Base-by-base conservation (phyloP, 2,797 vertebrate genomes). In the Myoxocephalus aenaeus region DNA sequence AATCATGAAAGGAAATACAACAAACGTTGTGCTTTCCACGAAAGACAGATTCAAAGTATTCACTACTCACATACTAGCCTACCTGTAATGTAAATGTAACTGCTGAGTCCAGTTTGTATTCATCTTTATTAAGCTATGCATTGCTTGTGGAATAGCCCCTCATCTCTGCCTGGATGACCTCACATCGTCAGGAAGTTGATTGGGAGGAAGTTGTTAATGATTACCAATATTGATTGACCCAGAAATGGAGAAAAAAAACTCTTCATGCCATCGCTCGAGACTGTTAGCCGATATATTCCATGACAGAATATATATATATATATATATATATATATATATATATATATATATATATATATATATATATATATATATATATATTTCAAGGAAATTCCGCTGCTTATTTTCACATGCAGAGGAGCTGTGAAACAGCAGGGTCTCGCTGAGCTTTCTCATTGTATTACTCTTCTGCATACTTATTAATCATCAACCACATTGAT, bases 221-320 rank as follows among this genome's bases (percentile, higher is more conserved):
- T 84, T 82, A 78, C 68, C 82, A 78, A 66, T 73, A 90, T 87
- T 86, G 91, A 90, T 71, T 81, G 82, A 70, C 85, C 82, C 78
- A 76, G 76, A 89, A 86, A 72, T 58, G 15, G 12, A 44, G 27
- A 27, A 44, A 27, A 27, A 44, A 27, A 63, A 75, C 36, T 44
- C 48, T 84, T 61, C 2, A 36, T 32, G 48, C 10, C 27, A 42
- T 51, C 63, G 25, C 51, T 63, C 0, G 3, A 65, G 1, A 59
- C 38, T 1, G 3, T 57, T 75, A 58, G 10, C 1, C 22, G 20
- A 53, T 59, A 63, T 7, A 22, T 61, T 76, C 67, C 20, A 62
- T 56, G 1, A 34, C 63, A 82, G 22, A 66, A 44, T 3, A 29
- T 5, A 72, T 5, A 34, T 34, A 34, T 34, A 74, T 4, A 34